Conservation (phyloP, 2,888 invertebrate genomes). For the Oithona nana region DNA sequence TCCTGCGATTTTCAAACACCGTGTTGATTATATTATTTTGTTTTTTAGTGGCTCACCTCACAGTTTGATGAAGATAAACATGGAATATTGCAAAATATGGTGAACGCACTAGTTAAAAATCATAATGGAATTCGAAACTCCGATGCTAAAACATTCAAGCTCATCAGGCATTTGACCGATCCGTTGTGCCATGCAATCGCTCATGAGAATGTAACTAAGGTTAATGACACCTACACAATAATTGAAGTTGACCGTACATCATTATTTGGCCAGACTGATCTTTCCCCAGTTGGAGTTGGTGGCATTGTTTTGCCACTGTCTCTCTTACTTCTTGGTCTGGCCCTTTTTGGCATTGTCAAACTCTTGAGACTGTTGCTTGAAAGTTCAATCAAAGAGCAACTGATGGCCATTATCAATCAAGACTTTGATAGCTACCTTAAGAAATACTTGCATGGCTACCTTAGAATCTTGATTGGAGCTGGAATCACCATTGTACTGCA, state of each 20-base stretch:
- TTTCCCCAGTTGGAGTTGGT: slow-evolving; percentile 30
- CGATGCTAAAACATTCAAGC: not conserved
- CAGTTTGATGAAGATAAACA: not conserved
- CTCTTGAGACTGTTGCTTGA: slow-evolving; percentile 31
- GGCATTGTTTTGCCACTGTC: slow-evolving; percentile 31
- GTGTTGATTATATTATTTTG: not conserved
- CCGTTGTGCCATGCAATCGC: not conserved
- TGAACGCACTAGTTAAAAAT: not conserved
- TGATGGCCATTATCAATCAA: not conserved
- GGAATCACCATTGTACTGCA: slow-evolving; percentile 37
- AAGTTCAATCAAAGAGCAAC: slow-evolving; percentile 18
- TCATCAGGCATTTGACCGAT: not conserved
- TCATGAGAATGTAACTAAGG: not conserved
- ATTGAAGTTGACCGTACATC: not conserved
- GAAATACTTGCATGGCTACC: slow-evolving; percentile 28
- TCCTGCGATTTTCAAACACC: not conserved
- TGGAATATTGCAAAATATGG: not conserved
- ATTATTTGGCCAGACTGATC: not conserved
- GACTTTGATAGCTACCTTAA: not conserved
- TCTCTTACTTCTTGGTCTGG: slow-evolving; percentile 29
- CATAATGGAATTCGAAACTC: no score
- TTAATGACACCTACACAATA: not conserved
- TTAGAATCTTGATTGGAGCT: slow-evolving; percentile 35
- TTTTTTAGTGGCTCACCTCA: not conserved
- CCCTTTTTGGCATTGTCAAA: slow-evolving; percentile 34